Conservation (phyloP, 2,888 invertebrate species). For the Mechanitis mazaeus region DNA sequence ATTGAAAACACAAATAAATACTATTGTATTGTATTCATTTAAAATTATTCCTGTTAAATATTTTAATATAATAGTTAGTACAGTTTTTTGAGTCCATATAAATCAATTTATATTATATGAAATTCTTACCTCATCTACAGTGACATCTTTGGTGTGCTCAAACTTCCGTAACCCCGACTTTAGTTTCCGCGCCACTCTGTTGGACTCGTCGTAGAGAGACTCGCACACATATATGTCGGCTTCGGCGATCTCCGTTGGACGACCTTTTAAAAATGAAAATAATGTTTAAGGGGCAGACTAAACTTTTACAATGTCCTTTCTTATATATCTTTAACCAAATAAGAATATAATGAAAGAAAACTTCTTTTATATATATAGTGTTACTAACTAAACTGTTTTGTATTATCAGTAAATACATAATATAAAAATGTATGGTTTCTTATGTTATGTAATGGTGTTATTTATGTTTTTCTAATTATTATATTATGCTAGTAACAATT, state of each 20-base stretch:
- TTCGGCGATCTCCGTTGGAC: conserved; percentile 95
- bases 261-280: conserved; percentile 72
- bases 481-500: not conserved
- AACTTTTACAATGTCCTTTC: too few relatives aligned
- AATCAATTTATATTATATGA: not conserved
- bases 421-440: not conserved
- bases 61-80: too few relatives aligned
- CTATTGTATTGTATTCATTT: too few relatives aligned
- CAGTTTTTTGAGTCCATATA: not conserved
- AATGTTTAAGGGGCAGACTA: too few relatives aligned
- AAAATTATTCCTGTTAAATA: too few relatives aligned
- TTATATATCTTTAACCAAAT: not conserved
- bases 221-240: conserved; percentile 95
- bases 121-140: conserved; percentile 86
- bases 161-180: conserved; percentile 86
- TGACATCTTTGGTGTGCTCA: conserved; percentile 86
- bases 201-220: conserved; percentile 92
- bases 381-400: too few relatives aligned
- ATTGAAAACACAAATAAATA: too few relatives aligned
- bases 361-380: not conserved
- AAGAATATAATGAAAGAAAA: not conserved
- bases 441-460: too few relatives aligned
- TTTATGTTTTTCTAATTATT: too few relatives aligned
- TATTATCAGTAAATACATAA: not conserved
- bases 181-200: conserved; percentile 84